Conservation (phyloP, 2,113 vertebrate species). For the Probosciger aterrimus region DNA sequence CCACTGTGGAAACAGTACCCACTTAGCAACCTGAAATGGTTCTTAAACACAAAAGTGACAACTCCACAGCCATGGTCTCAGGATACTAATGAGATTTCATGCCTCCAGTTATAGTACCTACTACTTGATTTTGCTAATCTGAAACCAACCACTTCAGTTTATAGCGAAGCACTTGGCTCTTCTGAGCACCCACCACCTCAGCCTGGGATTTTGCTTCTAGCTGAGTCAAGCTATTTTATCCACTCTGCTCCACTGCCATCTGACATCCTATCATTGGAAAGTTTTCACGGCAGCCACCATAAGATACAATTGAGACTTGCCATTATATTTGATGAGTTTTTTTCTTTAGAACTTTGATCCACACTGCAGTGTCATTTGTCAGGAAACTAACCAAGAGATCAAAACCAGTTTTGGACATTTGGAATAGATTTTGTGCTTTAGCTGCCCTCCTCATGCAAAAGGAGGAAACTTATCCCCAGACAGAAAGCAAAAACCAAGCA, state of each 20-base stretch:
- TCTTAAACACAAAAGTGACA: background rate
- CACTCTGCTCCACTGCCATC: background rate
- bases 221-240: background rate
- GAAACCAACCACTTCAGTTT: background rate
- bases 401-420: background rate
- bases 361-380: background rate
- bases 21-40: fast-evolving
- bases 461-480: background rate
- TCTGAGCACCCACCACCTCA: background rate
- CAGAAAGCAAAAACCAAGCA: background rate
- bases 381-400: conserved; percentile 6
- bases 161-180: background rate
- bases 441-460: background rate
- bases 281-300: background rate
- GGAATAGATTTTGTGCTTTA: background rate
- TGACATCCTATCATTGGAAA: background rate
- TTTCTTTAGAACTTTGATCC: background rate
- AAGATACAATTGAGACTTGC: background rate
- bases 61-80: background rate
- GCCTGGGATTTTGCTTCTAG: background rate
- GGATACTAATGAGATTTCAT: background rate
- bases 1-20: background rate
- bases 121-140: background rate
- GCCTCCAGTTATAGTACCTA: background rate
- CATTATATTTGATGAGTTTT: background rate